These are phyloP conservation scores for Hypotaenidia philippensis DNA, from an alignment of 2,797 vertebrate genomes.

Conservation along the genomic window DNA sequence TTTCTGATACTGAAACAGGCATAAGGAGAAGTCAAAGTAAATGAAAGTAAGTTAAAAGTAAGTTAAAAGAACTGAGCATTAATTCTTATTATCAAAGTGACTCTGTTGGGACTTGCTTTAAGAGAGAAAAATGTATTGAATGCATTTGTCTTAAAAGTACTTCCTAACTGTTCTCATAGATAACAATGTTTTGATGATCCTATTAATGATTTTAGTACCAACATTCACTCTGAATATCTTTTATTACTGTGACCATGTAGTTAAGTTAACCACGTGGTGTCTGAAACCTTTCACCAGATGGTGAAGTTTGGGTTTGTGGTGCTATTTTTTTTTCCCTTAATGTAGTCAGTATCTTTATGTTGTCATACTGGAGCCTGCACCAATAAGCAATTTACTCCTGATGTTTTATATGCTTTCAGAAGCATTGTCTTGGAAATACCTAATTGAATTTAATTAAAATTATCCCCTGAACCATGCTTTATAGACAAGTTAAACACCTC, in stretches of 20 bases:
- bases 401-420: neutral
- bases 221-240: neutral
- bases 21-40: slow-evolving; percentile 21
- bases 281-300: slow-evolving; percentile 30
- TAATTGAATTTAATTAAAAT: neutral
- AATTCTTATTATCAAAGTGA: neutral
- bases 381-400: neutral
- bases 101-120: neutral
- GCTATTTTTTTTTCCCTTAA: neutral
- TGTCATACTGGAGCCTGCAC: neutral
- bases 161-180: neutral
- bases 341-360: neutral
- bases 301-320: neutral
- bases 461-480: neutral
- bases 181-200: neutral
- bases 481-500: neutral
- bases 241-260: neutral
- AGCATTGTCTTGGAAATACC: neutral
- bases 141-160: neutral
- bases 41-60: slow-evolving; percentile 4
- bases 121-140: neutral
- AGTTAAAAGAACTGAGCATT: neutral
- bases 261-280: neutral
- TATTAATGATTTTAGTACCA: neutral
- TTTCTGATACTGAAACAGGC: slow-evolving; percentile 28